Conservation (phyloP, 2,113 vertebrate species). For the Machaerirhynchus nigripectus region DNA sequence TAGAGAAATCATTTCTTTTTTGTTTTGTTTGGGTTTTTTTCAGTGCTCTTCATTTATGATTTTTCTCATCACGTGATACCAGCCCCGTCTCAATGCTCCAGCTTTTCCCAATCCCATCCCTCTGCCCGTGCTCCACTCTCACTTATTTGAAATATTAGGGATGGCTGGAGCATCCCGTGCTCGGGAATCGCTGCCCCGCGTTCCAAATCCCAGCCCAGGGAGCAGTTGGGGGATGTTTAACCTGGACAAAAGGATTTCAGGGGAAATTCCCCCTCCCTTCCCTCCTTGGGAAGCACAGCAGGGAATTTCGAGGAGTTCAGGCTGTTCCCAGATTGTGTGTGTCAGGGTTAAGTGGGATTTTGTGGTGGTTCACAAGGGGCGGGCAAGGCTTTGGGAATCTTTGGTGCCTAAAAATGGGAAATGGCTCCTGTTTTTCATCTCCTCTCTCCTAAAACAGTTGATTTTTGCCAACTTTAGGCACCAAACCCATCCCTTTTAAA, state of each 20-base stretch:
- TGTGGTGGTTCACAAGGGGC: background rate
- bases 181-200: background rate
- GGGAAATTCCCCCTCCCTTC: background rate
- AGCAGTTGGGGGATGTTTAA: background rate
- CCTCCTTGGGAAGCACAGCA: fast-evolving
- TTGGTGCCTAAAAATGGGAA: background rate
- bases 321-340: background rate
- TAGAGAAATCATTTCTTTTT: slow-evolving; percentile 38
- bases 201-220: background rate
- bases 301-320: background rate
- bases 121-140: background rate
- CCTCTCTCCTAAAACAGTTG: background rate
- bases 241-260: background rate
- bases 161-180: background rate
- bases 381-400: background rate
- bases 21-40: slow-evolving; percentile 5
- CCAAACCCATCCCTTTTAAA: background rate
- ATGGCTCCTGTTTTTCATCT: background rate
- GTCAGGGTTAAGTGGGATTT: background rate
- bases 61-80: slow-evolving; percentile 34
- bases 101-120: background rate
- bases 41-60: slow-evolving; percentile 41
- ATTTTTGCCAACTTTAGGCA: background rate
- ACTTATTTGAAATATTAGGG: background rate
- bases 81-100: background rate